These are phyloP conservation scores for Euspilapteryx auroguttella DNA, from an alignment of 2,888 invertebrate species.

Conservation along the genomic window DNA sequence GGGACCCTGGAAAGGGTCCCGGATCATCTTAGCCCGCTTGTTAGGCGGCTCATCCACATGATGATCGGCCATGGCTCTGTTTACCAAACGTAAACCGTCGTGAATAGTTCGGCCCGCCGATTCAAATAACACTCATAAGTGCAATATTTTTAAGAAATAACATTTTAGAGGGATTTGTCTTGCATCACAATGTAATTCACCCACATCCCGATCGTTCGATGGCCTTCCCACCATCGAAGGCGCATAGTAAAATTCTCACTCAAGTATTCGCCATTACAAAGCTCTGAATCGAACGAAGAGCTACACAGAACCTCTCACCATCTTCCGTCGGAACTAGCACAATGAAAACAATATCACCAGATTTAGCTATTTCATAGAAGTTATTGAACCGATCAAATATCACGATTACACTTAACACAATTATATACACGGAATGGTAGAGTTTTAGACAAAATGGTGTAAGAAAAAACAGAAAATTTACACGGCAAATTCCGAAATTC, in stretches of 20 bases:
- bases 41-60: conserved; percentile 93
- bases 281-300: conserved; percentile 70
- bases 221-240: conserved; percentile 74
- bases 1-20: conserved; percentile 79
- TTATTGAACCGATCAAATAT: conserved; percentile 45
- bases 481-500: conserved; percentile 74
- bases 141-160: conserved; percentile 55
- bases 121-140: conserved; percentile 58
- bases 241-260: conserved; percentile 72
- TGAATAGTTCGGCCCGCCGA: conserved; percentile 63
- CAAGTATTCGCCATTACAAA: conserved; percentile 83
- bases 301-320: conserved; percentile 74
- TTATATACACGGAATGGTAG: conserved; percentile 62
- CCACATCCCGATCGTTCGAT: conserved; percentile 70
- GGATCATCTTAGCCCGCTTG: conserved; percentile 92
- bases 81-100: conserved; percentile 70
- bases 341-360: conserved; percentile 69
- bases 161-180: conserved; percentile 58
- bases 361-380: conserved; percentile 49
- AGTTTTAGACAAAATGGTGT: conserved; percentile 60
- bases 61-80: conserved; percentile 90
- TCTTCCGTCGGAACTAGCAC: conserved; percentile 73
- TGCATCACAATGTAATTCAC: conserved; percentile 60
- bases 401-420: conserved; percentile 60
- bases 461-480: conserved; percentile 68